A percentile compares a stretch with the other conserved stretches of the same genome.
phyloP scores from a whole-genome alignment of 2,888 invertebrate species.

The Anoncus sp. region DNA sequence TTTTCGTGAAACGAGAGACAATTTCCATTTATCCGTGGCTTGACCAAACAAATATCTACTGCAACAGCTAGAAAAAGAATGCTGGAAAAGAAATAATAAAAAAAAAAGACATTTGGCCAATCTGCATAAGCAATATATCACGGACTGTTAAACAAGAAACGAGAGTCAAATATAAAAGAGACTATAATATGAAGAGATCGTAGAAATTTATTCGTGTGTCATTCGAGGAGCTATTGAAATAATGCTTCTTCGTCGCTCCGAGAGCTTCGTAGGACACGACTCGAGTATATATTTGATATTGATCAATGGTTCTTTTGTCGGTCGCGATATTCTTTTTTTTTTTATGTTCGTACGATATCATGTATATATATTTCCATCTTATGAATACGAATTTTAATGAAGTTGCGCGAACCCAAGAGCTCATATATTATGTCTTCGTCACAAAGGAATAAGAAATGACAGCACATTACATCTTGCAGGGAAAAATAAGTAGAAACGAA shows the following conservation, averaged over 20 bases:
- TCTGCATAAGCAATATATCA: slow-evolving; percentile 11
- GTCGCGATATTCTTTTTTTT: background rate
- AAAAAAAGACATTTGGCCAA: background rate
- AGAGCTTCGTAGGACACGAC: background rate
- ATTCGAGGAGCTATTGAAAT: slow-evolving; percentile 3
- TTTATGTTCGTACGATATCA: background rate
- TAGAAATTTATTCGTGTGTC: slow-evolving; percentile 8
- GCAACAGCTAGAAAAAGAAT: background rate
- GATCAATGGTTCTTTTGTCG: background rate
- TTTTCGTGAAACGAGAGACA: background rate
- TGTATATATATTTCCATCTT: background rate
- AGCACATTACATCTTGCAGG: background rate
- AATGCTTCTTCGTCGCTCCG: background rate
- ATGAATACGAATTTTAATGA: background rate
- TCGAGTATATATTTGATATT: background rate
- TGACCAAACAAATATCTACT: background rate
- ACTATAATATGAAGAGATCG: slow-evolving; percentile 16
- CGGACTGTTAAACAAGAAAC: slow-evolving; percentile 9
- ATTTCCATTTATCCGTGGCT: background rate
- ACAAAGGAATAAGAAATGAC: background rate
- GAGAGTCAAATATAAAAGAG: background rate
- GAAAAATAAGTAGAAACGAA: slow-evolving; percentile 7
- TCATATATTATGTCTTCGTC: background rate
- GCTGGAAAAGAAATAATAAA: background rate
- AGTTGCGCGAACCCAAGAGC: background rate